Percentiles rank a stretch among this genome's conserved stretches.
phyloP scores from a whole-genome alignment of 2,113 vertebrate species.

The Bungarus multicinctus region DNA sequence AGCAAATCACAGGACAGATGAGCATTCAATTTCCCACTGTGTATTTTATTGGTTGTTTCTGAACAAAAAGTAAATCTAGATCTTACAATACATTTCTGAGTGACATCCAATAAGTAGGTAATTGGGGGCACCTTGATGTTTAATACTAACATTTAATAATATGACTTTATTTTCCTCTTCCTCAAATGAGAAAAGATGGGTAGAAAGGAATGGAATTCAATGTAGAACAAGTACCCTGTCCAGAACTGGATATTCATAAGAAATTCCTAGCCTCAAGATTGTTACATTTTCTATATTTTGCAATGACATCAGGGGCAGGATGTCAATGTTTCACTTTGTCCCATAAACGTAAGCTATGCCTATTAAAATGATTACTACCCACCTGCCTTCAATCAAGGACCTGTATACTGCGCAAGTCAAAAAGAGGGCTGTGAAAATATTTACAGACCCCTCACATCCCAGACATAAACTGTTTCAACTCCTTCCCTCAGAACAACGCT shows the following conservation, averaged over 20 bases:
- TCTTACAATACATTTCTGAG: background rate
- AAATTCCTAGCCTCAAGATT: background rate
- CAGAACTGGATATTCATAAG: background rate
- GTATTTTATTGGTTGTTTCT: background rate
- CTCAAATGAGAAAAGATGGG: background rate
- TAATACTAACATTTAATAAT: background rate
- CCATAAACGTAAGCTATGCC: background rate
- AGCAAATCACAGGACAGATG: background rate
- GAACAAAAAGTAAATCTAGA: background rate
- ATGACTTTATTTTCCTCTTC: background rate
- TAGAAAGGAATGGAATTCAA: background rate
- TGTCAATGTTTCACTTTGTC: background rate
- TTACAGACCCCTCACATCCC: too few species aligned
- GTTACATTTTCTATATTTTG: background rate
- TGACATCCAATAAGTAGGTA: background rate
- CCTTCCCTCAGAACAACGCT: too few species aligned
- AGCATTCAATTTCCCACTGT: background rate
- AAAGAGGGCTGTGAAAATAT: too few species aligned
- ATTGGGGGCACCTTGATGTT: background rate
- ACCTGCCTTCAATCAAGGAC: too few species aligned
- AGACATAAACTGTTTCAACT: too few species aligned
- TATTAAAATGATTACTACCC: background rate
- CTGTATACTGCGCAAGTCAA: too few species aligned
- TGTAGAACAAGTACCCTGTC: too few species aligned
- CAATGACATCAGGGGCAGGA: background rate